Conservation (phyloP, 1,140 invertebrate species). For the Aphaenogaster ashmeadi region DNA sequence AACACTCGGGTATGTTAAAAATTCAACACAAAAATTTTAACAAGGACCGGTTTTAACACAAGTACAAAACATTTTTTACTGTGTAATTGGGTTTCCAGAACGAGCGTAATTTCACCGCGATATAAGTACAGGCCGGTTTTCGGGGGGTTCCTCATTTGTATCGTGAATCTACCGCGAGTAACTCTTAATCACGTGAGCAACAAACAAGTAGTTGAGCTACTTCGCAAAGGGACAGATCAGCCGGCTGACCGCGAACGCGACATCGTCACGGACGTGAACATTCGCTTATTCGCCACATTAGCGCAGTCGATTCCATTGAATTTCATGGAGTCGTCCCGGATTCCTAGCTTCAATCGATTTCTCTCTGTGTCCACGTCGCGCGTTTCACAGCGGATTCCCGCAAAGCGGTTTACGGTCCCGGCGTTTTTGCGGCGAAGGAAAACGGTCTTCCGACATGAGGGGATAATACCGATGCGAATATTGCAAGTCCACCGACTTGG, state of each 20-base stretch:
- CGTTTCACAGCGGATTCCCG: conserved; percentile 11
- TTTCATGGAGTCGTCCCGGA: conserved; percentile 34
- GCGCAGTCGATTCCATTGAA: conserved; percentile 23
- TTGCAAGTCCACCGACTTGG: background rate
- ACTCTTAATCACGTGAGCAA: background rate
- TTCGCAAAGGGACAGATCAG: background rate
- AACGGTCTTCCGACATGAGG: background rate
- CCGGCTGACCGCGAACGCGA: conserved; percentile 20
- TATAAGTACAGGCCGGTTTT: conserved; percentile 46
- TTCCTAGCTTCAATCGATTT: conserved; percentile 9
- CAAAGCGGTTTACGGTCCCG: conserved; percentile 33
- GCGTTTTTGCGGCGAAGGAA: background rate
- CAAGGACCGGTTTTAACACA: too few species aligned
- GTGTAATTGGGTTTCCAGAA: conserved; percentile 52
- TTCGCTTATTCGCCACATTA: background rate
- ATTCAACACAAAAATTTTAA: too few species aligned
- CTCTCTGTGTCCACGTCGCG: background rate
- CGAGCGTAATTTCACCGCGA: conserved; percentile 44
- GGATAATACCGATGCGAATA: background rate
- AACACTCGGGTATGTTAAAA: too few species aligned
- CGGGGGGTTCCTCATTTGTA: background rate
- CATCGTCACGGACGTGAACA: background rate
- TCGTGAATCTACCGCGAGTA: background rate
- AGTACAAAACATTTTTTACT: too few species aligned
- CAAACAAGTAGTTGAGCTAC: background rate